phyloP scores from a whole-genome alignment of 2,797 vertebrate species.

The Phyllotis vaccarum region DNA sequence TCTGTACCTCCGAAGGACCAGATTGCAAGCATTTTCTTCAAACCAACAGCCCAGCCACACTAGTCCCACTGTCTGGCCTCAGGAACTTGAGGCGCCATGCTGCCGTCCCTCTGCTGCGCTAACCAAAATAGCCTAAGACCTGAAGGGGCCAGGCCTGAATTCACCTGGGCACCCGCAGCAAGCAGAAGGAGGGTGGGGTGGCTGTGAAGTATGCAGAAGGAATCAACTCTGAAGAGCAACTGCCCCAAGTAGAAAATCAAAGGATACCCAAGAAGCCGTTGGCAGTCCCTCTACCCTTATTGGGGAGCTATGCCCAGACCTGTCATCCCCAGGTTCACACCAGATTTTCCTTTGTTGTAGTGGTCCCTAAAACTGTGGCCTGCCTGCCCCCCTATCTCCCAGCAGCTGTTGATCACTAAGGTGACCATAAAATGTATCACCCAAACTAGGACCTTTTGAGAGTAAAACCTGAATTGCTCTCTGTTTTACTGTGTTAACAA shows the following conservation, averaged over 20 bases:
- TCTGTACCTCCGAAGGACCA: background rate
- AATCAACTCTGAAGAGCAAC: slow-evolving; percentile 11
- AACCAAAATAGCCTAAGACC: background rate
- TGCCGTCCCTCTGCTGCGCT: background rate
- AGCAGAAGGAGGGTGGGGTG: background rate
- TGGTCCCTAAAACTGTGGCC: background rate
- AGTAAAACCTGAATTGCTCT: background rate
- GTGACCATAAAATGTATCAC: background rate
- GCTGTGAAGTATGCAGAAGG: background rate
- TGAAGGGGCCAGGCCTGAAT: background rate
- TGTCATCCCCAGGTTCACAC: background rate
- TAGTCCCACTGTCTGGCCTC: background rate
- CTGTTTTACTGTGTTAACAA: background rate
- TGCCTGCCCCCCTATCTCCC: background rate
- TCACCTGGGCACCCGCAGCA: background rate
- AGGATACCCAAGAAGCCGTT: background rate
- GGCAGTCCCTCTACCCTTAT: background rate
- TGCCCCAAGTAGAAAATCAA: background rate
- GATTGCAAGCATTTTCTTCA: background rate
- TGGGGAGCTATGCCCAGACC: background rate
- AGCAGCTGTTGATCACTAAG: background rate
- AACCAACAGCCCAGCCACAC: background rate
- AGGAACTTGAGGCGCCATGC: background rate
- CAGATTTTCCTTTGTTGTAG: background rate
- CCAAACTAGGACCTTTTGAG: background rate